phyloP scores from a whole-genome alignment of 1,140 invertebrate species.

The Eurytemora carolleeae region DNA sequence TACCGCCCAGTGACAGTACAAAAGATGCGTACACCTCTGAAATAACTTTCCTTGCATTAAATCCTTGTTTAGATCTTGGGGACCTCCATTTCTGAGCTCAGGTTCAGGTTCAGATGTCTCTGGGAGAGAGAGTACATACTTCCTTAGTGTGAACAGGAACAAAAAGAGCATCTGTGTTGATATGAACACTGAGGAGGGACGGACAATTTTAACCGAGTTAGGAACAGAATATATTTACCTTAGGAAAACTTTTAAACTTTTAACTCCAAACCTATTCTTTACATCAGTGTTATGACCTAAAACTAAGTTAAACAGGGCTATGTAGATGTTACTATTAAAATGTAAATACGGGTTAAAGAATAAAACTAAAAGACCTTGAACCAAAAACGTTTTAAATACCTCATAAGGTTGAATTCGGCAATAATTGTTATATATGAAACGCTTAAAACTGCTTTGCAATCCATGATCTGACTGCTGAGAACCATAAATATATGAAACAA shows the following conservation, averaged over 20 bases:
- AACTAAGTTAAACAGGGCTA: neutral
- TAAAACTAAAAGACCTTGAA: too few relatives aligned
- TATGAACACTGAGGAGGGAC: constrained; percentile 48
- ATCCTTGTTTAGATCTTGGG: constrained; percentile 63
- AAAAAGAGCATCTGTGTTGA: constrained; percentile 84
- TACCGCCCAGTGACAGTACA: too few relatives aligned
- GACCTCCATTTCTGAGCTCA: constrained; percentile 59
- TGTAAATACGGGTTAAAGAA: too few relatives aligned
- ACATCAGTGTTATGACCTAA: neutral
- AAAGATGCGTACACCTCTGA: too few relatives aligned
- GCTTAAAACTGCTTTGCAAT: neutral
- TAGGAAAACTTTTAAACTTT: constrained; percentile 23
- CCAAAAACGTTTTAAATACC: neutral
- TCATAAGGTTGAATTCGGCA: neutral
- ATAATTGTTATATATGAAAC: neutral
- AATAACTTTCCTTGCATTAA: too few relatives aligned
- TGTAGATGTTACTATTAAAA: too few relatives aligned
- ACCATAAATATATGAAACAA: too few relatives aligned
- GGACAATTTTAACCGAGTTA: constrained; percentile 48
- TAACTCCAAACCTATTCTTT: neutral
- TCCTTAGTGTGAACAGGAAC: constrained; percentile 71
- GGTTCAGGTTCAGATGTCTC: constrained; percentile 22
- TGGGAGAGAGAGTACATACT: constrained; percentile 53
- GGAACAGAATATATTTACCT: too few relatives aligned
- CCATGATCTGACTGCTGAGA: too few relatives aligned